Evolutionary conservation across 2,113 vertebrate genomes (phyloP), one percentile per base, ranked within the genome.

Genomic region (Anas platyrhynchos): DNA sequence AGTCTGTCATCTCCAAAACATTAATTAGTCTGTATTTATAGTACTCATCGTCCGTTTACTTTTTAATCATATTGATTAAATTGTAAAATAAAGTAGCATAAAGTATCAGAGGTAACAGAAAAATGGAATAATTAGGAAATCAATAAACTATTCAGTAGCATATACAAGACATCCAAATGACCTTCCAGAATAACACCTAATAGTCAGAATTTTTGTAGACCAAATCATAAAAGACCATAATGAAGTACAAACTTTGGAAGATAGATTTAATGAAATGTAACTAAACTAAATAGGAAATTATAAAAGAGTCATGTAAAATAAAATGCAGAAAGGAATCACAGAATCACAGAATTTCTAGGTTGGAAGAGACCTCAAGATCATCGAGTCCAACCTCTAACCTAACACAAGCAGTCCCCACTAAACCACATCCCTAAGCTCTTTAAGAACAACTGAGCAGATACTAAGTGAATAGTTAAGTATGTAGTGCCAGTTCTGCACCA

Each of bases 31-130:
- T 73, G 13, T 75, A 23, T 94, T 91, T 89, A 52, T 89, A 72
- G 18, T 36, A 6, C 34, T 87, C 89, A 21, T 20, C 11, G 75
- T 90, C 52, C 63, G 4, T 61, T 56, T 86, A 34, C 27, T 89
- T 88, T 75, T 90, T 65, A 84, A 71, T 71, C 1, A 0, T 58
- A 82, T 71, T 67, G 86, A 89, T 84, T 78, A 54, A 83, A 88
- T 73, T 85, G 61, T 89, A 89, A 93, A 82, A 93, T 62, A 44
- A 91, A 69, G 48, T 72, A 84, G 34, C 41, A 50, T 82, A 87
- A 87, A 89, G 7, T 7, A 22, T 69, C 63, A 87, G 55, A 74
- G 52, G 7, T 73, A 93, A 65, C 27, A 85, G 34, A 83, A 65
- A 81, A 86, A 48, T 17, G 48, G 61, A 79, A 69, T 56, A 65